Base-by-base conservation (phyloP, 2,797 vertebrate genomes). In the Ispidina lecontei region DNA sequence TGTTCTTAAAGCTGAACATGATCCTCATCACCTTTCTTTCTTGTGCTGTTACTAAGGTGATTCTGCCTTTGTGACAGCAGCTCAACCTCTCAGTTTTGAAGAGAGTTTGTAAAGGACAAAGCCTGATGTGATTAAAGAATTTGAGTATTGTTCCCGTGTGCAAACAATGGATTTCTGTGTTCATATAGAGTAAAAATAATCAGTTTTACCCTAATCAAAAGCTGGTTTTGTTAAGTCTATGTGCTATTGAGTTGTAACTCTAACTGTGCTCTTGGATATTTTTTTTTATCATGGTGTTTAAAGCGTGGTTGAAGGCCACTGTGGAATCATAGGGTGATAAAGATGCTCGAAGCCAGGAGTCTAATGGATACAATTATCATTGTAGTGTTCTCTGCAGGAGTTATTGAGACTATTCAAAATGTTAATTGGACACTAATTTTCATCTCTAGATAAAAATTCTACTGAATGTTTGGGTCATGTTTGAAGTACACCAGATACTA, bases 241-340 rank as follows among this genome's bases (percentile, higher is more conserved):
- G 39, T 89, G 18, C 39, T 81, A 3, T 3, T 87, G 31, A 87
- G 49, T 89, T 33, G 75, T 75, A 67, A 64, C 15, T 84, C 14
- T 80, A 81, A 33, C 18, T 56, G 6, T 54, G 43, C 31, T 84
- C 77, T 71, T 84, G 44, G 78, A 91, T 37, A 21, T 5, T 54
- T 64, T 60, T 81, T 74, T 69, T 90, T 16, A 11, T 46, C 4
- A 0, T 80, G n/a, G 14, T 89, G 78, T 90, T 87, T 93, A 74
- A 92, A 91, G 65, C 65, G 39, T 21, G 39, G n/a, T 83, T 93
- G 62, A 86, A 93, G 88, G 71, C 58, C 35, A 20, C 46, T 74
- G 22, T 79, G 71, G 78, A 87, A 31, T 93, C 71, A 71, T 13
- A 87, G 49, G 29, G 73, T 51, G 58, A 78, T 84, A 70, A 91